These are phyloP conservation scores for Drosophila quinaria DNA, from an alignment of 2,888 invertebrate genomes.

Conservation along the genomic window DNA sequence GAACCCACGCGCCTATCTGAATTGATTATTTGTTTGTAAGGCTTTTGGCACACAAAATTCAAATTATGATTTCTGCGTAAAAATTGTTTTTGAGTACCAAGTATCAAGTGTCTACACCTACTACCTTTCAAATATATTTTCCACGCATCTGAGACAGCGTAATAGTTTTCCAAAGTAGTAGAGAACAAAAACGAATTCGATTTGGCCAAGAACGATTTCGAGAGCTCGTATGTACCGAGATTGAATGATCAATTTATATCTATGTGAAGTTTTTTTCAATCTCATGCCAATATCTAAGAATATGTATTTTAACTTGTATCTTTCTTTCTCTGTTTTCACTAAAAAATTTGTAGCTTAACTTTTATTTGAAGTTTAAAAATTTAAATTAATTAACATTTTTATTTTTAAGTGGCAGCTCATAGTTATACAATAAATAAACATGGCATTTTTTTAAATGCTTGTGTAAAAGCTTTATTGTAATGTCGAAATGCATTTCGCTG, in stretches of 20 bases:
- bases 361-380: too few relatives aligned
- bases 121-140: neutral
- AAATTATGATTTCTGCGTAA: conserved; percentile 54
- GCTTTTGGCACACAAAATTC: conserved; percentile 59
- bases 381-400: too few relatives aligned
- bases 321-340: neutral
- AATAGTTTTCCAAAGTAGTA: neutral
- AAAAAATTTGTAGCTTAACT: neutral
- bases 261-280: too few relatives aligned
- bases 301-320: neutral
- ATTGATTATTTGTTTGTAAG: conserved; percentile 65
- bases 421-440: neutral
- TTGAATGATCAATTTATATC: neutral
- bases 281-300: too few relatives aligned
- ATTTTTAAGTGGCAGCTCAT: too few relatives aligned
- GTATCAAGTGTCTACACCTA: neutral
- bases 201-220: neutral
- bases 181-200: neutral
- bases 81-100: too few relatives aligned
- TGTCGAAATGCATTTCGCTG: neutral
- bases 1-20: conserved; percentile 28
- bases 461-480: neutral
- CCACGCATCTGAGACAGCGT: neutral
- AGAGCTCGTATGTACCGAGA: neutral
- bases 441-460: too few relatives aligned